phyloP scores from a whole-genome alignment of 2,113 vertebrate species.

The Salvelinus sp. region DNA sequence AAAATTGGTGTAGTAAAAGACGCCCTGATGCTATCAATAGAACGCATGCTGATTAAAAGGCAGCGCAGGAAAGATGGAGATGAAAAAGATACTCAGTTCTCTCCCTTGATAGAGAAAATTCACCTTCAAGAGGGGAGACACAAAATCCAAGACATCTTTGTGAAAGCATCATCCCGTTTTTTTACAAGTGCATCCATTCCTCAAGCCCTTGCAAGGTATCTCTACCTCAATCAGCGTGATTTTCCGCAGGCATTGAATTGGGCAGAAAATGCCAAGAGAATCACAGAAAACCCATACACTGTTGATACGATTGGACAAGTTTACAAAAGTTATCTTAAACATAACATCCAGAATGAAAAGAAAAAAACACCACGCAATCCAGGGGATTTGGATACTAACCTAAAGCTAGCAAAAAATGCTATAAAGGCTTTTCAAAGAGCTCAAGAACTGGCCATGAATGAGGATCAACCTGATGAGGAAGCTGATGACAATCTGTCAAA shows the following conservation, averaged over 20 bases:
- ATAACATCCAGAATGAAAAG: constrained; percentile 33
- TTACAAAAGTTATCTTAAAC: constrained; percentile 73
- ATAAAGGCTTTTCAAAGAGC: constrained; percentile 72
- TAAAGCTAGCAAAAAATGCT: constrained; percentile 67
- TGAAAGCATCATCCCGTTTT: constrained; percentile 54
- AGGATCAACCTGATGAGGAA: constrained; percentile 41
- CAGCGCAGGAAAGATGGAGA: constrained; percentile 44
- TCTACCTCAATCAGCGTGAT: constrained; percentile 51
- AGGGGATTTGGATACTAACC: constrained; percentile 43
- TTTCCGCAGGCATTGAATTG: constrained; percentile 49
- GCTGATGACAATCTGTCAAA: constrained; percentile 58
- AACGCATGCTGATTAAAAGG: constrained; percentile 54
- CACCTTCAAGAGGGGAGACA: constrained; percentile 28
- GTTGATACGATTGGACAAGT: constrained; percentile 79
- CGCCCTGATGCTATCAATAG: constrained; percentile 31
- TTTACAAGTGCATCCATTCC: constrained; percentile 43
- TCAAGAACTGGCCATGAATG: constrained; percentile 64
- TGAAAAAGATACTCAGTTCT: constrained; percentile 45
- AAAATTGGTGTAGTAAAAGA: constrained; percentile 40
- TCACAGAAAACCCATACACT: constrained; percentile 73
- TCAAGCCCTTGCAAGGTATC: constrained; percentile 62
- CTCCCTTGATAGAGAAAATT: constrained; percentile 54
- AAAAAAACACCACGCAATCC: constrained; percentile 40
- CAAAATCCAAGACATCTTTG: constrained; percentile 52
- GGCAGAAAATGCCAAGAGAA: constrained; percentile 72